These are phyloP conservation scores for Chiroxiphia lanceolata DNA, from an alignment of 2,797 vertebrate species.

Conservation along the genomic window DNA sequence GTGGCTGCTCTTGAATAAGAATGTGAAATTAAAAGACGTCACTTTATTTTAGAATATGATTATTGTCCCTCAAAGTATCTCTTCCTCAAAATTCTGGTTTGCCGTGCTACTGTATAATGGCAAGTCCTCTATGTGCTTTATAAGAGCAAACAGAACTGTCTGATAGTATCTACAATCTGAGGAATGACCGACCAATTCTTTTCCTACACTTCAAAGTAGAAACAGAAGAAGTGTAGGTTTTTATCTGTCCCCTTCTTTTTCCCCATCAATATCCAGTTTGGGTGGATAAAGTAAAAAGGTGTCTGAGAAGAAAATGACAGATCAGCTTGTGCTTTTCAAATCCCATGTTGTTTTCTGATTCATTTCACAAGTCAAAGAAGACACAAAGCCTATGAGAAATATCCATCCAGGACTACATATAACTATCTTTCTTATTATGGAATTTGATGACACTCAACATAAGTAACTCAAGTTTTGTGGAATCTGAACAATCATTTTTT, in stretches of 20 bases:
- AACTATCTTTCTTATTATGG: not conserved
- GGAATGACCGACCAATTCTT: not conserved
- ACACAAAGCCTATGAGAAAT: not conserved
- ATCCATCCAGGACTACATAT: not conserved
- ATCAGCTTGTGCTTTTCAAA: conserved; percentile 11
- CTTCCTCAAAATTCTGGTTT: not conserved
- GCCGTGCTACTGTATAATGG: not conserved
- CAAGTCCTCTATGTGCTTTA: not conserved
- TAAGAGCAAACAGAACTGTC: not conserved
- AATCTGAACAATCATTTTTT: not conserved
- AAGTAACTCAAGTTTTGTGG: conserved; percentile 4
- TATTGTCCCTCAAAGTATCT: not conserved
- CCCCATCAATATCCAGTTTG: not conserved
- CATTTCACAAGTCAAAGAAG: not conserved
- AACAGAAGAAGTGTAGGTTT: not conserved
- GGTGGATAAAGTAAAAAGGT: not conserved
- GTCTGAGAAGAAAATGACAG: not conserved
- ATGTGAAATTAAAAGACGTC: not conserved
- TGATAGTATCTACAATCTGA: not conserved
- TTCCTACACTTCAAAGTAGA: not conserved
- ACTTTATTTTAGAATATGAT: not conserved
- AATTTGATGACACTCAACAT: not conserved
- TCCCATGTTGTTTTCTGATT: not conserved
- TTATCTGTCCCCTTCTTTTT: not conserved
- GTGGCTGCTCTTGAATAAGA: not conserved